Conservation (phyloP, 37 sponge, comb jelly and placozoan genomes). For the Dysidea cf. avara region DNA sequence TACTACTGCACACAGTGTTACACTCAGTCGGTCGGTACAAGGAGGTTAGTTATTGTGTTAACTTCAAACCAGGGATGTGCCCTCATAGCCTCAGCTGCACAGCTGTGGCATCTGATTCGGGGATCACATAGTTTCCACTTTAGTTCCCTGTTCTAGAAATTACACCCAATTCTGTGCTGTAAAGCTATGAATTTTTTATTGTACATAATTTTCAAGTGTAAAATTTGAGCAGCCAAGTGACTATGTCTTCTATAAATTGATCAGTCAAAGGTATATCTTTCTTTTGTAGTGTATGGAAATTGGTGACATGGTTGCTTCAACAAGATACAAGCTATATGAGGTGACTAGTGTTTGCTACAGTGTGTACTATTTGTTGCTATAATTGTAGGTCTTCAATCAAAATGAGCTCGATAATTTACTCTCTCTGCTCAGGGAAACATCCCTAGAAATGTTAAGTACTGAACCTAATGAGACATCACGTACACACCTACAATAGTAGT, state of each 20-base stretch:
- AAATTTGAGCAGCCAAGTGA: too few species aligned
- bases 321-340: conserved; percentile 69
- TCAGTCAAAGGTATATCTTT: too few species aligned
- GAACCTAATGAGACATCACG: too few species aligned
- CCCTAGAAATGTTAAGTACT: conserved; percentile 8
- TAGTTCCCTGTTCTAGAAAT: too few species aligned
- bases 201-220: too few species aligned
- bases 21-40: conserved; percentile 54
- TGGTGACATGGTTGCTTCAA: conserved; percentile 74
- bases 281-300: conserved; percentile 63
- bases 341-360: conserved; percentile 1
- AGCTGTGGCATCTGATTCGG: too few species aligned
- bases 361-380: background rate
- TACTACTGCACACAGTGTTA: conserved; percentile 69
- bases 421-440: conserved; percentile 49
- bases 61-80: background rate
- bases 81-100: too few species aligned
- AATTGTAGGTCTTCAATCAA: conserved; percentile 69
- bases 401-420: conserved; percentile 86
- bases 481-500: too few species aligned
- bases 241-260: too few species aligned
- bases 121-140: too few species aligned
- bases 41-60: conserved; percentile 25
- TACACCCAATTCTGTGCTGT: too few species aligned
- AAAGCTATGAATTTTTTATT: too few species aligned